phyloP scores from a whole-genome alignment of 2,113 vertebrate genomes.

The Spilogale gracilis region DNA sequence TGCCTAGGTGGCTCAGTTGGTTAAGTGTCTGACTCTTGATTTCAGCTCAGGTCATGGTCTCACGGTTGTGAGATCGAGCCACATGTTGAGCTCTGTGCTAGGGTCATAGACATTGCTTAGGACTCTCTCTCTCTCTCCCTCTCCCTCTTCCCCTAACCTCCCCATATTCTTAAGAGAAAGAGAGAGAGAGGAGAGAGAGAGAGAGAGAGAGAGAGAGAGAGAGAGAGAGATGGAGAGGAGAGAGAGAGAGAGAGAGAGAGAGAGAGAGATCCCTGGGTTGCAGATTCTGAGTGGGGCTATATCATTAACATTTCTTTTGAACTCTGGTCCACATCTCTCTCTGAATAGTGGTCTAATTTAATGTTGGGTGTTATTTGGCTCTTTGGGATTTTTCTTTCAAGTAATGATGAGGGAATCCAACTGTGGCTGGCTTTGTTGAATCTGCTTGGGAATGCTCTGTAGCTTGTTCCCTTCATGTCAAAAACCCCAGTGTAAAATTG shows the following conservation, averaged over 20 bases:
- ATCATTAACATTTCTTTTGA: constrained; percentile 11
- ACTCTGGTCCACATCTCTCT: background rate
- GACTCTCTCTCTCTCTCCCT: too few species aligned
- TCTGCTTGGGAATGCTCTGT: background rate
- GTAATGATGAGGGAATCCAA: background rate
- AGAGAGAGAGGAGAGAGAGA: background rate
- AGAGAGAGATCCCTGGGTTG: background rate
- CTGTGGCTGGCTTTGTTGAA: background rate
- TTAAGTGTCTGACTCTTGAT: too few species aligned
- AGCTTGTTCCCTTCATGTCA: background rate
- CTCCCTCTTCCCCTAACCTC: background rate
- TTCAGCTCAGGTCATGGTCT: too few species aligned
- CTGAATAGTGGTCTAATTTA: background rate
- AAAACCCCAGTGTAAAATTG: background rate
- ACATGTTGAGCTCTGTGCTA: too few species aligned
- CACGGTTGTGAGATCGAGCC: too few species aligned
- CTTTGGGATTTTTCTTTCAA: background rate
- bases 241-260: background rate
- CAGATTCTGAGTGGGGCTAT: background rate
- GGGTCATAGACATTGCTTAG: too few species aligned
- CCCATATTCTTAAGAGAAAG: background rate
- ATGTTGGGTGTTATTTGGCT: background rate
- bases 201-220: background rate
- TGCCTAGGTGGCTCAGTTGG: too few species aligned
- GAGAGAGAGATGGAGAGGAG: too few species aligned